Conservation (phyloP, 2,113 vertebrate species). For the Lophotis ruficrista region DNA sequence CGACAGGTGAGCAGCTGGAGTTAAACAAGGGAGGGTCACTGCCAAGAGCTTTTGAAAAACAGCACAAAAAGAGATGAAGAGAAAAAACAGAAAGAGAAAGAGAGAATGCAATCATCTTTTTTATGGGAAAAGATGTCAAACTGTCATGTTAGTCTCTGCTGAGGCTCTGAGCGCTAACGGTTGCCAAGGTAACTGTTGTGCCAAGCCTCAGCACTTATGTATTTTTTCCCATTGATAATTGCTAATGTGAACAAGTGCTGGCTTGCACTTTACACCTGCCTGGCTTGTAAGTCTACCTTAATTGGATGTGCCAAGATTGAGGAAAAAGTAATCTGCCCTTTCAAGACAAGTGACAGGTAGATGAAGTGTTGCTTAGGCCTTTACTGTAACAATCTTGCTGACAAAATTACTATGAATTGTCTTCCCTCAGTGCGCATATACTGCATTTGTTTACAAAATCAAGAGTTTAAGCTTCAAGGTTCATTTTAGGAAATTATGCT, state of each 20-base stretch:
- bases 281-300: conserved; percentile 77
- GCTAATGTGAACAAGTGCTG: conserved; percentile 76
- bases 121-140: conserved; percentile 68
- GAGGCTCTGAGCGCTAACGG: conserved; percentile 52
- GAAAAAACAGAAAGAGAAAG: background rate
- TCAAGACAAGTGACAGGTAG: conserved; percentile 77
- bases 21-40: background rate
- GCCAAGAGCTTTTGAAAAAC: background rate
- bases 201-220: conserved; percentile 68
- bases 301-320: conserved; percentile 79
- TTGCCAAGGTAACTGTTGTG: conserved; percentile 74
- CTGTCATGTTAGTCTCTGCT: conserved; percentile 69
- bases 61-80: background rate
- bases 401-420: conserved; percentile 77
- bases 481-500: conserved; percentile 42
- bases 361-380: conserved; percentile 74
- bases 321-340: conserved; percentile 80
- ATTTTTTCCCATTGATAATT: conserved; percentile 79
- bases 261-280: conserved; percentile 80
- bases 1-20: rapidly evolving
- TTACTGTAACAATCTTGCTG: conserved; percentile 75
- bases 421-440: conserved; percentile 39
- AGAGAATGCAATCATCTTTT: conserved; percentile 49
- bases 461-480: conserved; percentile 16
- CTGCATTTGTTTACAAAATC: conserved; percentile 22